Evolutionary conservation across 2,888 invertebrate species (phyloP), one percentile per base, ranked within the genome.

Genomic region (Phaedon cochleariae): DNA sequence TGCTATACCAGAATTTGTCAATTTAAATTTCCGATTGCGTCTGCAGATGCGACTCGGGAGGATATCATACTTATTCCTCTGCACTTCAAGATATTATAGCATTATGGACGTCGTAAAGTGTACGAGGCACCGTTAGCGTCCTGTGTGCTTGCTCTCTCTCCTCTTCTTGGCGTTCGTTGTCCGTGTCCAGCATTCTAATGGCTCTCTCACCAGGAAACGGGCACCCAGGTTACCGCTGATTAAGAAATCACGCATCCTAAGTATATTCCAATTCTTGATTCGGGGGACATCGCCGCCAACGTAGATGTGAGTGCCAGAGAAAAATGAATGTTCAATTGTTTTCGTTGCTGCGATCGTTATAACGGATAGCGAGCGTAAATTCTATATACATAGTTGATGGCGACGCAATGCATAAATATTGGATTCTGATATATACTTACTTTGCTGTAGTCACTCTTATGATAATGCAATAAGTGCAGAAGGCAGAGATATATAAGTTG

Each of bases 101-200:
- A n/a, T 4, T 3, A 3, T 41, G 41, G 41, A 41, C 52, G 41
- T 70, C 65, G 53, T 68, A 65, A 71, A 72, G 69, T 71, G 70
- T 67, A 64, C 70, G 48, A 62, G 60, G 60, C 71, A 73, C 74
- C 74, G 74, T 74, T 74, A 74, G 67, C 72, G 74, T 74, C 74
- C 74, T 74, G 73, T 72, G 69, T 69, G 64, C 65, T n/a, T n/a
- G n/a, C n/a, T n/a, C n/a, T n/a, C n/a, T 72, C 69, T 64, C 54
- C 54, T 48, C 57, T 57, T 60, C 57, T 37, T 64, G 15, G 7
- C 15, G 6, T 34, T 59, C 60, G 52, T 45, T 31, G 53, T 41
- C 49, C 69, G 67, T 67, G 69, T 21, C 31, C 57, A 37, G 67
- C 48, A 52, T 67, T 54, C 55, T 64, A 63, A 70, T 60, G 46